Evolutionary conservation across 2,888 invertebrate genomes (phyloP).

Genomic region (Archips crataeganus): DNA sequence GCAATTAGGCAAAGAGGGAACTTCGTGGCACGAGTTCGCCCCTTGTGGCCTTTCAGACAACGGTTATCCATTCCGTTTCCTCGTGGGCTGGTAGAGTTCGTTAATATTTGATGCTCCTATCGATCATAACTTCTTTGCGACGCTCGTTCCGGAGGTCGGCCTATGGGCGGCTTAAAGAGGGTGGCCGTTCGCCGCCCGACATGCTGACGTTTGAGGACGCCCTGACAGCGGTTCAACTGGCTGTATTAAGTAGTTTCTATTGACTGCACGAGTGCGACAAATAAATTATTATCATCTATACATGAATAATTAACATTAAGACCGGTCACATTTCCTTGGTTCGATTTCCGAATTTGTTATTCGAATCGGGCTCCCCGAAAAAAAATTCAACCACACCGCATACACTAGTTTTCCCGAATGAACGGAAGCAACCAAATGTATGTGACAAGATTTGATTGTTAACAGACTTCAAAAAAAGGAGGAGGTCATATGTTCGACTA

Average conservation of each 20-base stretch:
- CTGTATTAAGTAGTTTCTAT: slow-evolving; percentile 9
- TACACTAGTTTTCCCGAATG: too few species aligned
- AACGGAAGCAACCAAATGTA: too few species aligned
- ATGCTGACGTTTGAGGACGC: slow-evolving; percentile 20
- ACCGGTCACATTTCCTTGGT: too few species aligned
- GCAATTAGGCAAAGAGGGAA: slow-evolving; percentile 66
- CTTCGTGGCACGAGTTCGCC: slow-evolving; percentile 60
- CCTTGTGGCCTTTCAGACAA: slow-evolving; percentile 77
- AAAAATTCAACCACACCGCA: too few species aligned
- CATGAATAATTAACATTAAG: background rate
- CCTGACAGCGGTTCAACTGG: slow-evolving; percentile 1
- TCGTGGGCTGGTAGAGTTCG: slow-evolving; percentile 67
- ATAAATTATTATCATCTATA: background rate
- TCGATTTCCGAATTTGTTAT: too few species aligned
- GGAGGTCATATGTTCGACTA: too few species aligned
- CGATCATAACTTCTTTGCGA: slow-evolving; percentile 82
- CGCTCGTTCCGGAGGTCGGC: slow-evolving; percentile 49
- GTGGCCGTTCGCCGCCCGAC: slow-evolving; percentile 13
- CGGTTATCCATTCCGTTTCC: slow-evolving; percentile 77
- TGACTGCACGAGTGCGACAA: slow-evolving; percentile 12
- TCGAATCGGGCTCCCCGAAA: too few species aligned
- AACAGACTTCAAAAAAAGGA: too few species aligned
- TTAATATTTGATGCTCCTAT: slow-evolving; percentile 83
- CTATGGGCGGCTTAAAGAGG: slow-evolving; percentile 24
- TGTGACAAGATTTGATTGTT: too few species aligned